These are phyloP conservation scores for Cyrtodaria siliqua DNA, from an alignment of 2,888 invertebrate species.

Conservation along the genomic window DNA sequence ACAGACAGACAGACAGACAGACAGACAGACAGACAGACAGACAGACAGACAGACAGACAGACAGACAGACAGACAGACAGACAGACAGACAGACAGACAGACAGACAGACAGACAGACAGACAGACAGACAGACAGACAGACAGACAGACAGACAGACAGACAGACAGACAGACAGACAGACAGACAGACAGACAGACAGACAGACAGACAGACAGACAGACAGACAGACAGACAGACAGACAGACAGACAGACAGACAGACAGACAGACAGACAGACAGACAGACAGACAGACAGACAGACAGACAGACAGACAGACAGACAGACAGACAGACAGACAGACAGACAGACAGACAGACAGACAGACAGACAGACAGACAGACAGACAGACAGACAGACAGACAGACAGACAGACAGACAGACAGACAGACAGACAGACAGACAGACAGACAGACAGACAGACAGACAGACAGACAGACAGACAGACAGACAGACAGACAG, in stretches of 20 bases:
- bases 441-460: conserved; percentile 20
- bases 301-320: conserved; percentile 21
- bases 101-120: conserved; percentile 28
- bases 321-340: conserved; percentile 17
- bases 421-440: conserved; percentile 34
- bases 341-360: conserved; percentile 44
- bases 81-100: conserved; percentile 27
- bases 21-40: conserved; percentile 41
- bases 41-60: conserved; percentile 27
- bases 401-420: conserved; percentile 47
- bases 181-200: conserved; percentile 37
- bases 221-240: conserved; percentile 19
- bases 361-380: conserved; percentile 24
- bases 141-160: conserved; percentile 36
- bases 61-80: conserved; percentile 26
- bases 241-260: conserved; percentile 30
- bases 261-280: conserved; percentile 49
- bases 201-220: conserved; percentile 21
- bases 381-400: conserved; percentile 42
- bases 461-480: conserved; percentile 25
- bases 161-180: conserved; percentile 39
- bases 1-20: conserved; percentile 44
- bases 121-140: conserved; percentile 33
- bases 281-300: conserved; percentile 33
- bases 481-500: conserved; percentile 27